Percentiles rank a stretch among this genome's conserved stretches.
These are phyloP conservation scores for Andrena praecox DNA, from an alignment of 2,888 invertebrate genomes.

Conservation along the genomic window DNA sequence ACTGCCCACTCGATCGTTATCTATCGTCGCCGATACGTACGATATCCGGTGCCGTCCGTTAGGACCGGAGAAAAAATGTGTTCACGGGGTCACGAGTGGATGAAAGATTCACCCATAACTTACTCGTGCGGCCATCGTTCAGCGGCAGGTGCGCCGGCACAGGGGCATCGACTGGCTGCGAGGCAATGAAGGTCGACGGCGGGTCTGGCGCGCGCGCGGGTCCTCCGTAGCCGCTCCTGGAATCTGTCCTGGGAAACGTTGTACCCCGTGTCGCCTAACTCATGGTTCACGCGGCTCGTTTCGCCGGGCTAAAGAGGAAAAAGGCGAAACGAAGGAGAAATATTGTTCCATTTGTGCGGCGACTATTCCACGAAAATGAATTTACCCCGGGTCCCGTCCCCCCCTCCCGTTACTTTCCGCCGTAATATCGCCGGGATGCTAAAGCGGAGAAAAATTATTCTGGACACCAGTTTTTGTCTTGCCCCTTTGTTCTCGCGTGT, in stretches of 20 bases:
- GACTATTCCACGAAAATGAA: constrained; percentile 74
- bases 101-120: constrained; percentile 41
- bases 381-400: constrained; percentile 67
- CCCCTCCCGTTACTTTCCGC: constrained; percentile 11
- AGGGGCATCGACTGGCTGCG: constrained; percentile 31
- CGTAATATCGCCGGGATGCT: constrained; percentile 56
- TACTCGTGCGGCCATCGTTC: constrained; percentile 37
- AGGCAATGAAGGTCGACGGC: constrained; percentile 10
- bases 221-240: background rate
- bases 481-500: constrained; percentile 54
- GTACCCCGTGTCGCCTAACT: constrained; percentile 67
- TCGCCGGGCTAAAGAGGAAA: constrained; percentile 42
- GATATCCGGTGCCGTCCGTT: background rate
- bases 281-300: constrained; percentile 71
- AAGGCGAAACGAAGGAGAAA: constrained; percentile 53
- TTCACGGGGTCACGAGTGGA: background rate
- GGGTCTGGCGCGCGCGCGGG: constrained; percentile 4
- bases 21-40: background rate
- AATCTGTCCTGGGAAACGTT: constrained; percentile 31
- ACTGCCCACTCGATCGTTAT: constrained; percentile 17
- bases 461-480: constrained; percentile 31
- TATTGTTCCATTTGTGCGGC: constrained; percentile 66
- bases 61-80: constrained; percentile 15
- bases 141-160: constrained; percentile 37
- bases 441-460: constrained; percentile 73